Percentiles rank a stretch among this genome's conserved stretches.
Evolutionary conservation across 2,888 invertebrate genomes (phyloP).

Genomic region (Ferdinandea cuprea): DNA sequence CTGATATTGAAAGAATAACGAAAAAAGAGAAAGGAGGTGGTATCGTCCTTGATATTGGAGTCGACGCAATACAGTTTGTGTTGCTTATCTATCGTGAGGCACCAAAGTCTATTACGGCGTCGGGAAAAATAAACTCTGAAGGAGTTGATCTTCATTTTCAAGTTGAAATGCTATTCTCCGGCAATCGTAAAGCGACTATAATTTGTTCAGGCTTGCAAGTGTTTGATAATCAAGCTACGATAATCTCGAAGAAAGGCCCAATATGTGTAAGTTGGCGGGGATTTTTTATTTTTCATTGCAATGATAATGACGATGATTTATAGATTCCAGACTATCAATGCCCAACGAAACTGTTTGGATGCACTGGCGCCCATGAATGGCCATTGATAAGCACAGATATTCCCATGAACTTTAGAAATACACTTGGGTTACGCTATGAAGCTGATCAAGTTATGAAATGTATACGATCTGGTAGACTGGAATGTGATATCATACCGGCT

Average conservation of each 20-base stretch:
- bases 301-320: neutral
- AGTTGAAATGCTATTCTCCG: slow-evolving; percentile 76
- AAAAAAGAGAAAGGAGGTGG: slow-evolving; percentile 89
- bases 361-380: slow-evolving; percentile 84
- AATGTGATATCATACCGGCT: slow-evolving; percentile 87
- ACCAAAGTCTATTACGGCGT: slow-evolving; percentile 87
- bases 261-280: slow-evolving; percentile 75
- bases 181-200: slow-evolving; percentile 75
- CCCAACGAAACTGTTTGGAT: slow-evolving; percentile 84
- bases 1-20: slow-evolving; percentile 84
- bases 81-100: slow-evolving; percentile 87
- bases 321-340: slow-evolving; percentile 87
- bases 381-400: slow-evolving; percentile 85
- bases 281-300: slow-evolving; percentile 18
- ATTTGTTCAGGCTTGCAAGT: slow-evolving; percentile 77
- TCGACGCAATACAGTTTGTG: slow-evolving; percentile 89
- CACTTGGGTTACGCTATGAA: slow-evolving; percentile 89
- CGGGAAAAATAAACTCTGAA: slow-evolving; percentile 87
- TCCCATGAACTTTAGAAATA: slow-evolving; percentile 87
- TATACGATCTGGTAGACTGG: slow-evolving; percentile 86
- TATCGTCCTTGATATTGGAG: slow-evolving; percentile 88
- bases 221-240: slow-evolving; percentile 76
- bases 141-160: slow-evolving; percentile 86
- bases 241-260: slow-evolving; percentile 77
- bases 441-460: slow-evolving; percentile 89